Base-by-base conservation (phyloP, 2,888 invertebrate genomes). In the Mylabris sibirica region DNA sequence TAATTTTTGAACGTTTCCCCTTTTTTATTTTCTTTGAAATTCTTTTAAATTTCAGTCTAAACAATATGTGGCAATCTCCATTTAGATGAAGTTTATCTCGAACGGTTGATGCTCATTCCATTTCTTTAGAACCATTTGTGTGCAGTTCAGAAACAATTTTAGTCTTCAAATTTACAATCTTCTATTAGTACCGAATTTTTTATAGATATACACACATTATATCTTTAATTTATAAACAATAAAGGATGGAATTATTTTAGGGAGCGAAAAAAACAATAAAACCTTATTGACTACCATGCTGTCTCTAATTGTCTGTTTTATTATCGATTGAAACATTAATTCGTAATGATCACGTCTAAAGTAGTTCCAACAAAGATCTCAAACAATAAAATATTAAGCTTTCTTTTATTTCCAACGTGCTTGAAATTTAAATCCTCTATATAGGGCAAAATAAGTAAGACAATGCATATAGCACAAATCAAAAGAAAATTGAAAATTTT, bases 11-110 rank as follows among this genome's bases (percentile, higher is more conserved):
- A 14, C 24, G 11, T 3, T 17, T 6, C 17, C n/a, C 41, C 65
- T 35, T n/a, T n/a, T n/a, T 65, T 68, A 65, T 65, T 63, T 69
- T 34, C 57, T 26, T 41, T 63, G 72, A 71, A 72, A 79, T 76
- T 74, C 73, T 70, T 74, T 70, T 76, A 74, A 74, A 77, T 77
- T 76, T 74, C n/a, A 70, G 71, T 70, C 63, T 71, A 72, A 70
- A 76, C 77, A 77, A 79, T 79, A 78, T 78, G 78, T 78, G 74
- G 75, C 78, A 79, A 80, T 80, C 80, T 80, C 80, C 80, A 80
- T 80, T 80, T 80, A 80, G 79, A 79, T 80, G 78, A 78, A 80
- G 77, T 79, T 79, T 77, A 75, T 72, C 30, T 6, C 75, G 72
- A n/a, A 69, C 74, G 68, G 72, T 73, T 71, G 74, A 76, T 76